Percentiles rank a stretch among this genome's conserved stretches.
Evolutionary conservation across 2,797 vertebrate genomes (phyloP).

Genomic region (Notoglanidium macrostoma): DNA sequence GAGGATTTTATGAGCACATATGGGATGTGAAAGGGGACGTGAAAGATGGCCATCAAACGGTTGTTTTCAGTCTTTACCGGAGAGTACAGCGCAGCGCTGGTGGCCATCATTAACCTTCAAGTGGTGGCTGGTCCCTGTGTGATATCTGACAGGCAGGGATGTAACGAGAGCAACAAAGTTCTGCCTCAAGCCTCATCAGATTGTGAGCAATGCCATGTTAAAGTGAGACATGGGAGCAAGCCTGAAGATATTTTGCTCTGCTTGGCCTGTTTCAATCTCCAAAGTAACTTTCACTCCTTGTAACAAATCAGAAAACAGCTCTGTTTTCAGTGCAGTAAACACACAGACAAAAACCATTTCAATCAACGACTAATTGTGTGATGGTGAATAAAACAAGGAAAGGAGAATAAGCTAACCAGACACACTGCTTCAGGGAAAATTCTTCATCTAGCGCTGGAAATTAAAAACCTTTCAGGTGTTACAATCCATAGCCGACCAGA

Average conservation of each 20-base stretch:
- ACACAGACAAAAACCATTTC: background rate
- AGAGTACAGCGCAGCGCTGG: slow-evolving; percentile 35
- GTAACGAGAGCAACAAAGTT: slow-evolving; percentile 8
- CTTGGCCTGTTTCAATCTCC: background rate
- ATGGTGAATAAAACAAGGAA: slow-evolving; percentile 20
- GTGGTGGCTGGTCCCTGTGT: background rate
- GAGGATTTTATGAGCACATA: slow-evolving; percentile 31
- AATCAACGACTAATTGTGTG: slow-evolving; percentile 2
- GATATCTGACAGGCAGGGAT: slow-evolving; percentile 4
- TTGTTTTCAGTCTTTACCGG: slow-evolving; percentile 46
- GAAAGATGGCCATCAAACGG: slow-evolving; percentile 1
- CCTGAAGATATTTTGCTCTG: background rate
- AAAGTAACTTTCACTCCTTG: background rate
- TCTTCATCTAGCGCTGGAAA: slow-evolving; percentile 41
- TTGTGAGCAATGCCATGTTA: background rate
- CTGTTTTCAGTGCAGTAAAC: slow-evolving; percentile 10
- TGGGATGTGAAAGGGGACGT: background rate
- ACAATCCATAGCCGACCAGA: slow-evolving; percentile 12
- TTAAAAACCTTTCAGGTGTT: slow-evolving; percentile 46
- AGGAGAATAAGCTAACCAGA: background rate
- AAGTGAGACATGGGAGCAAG: background rate
- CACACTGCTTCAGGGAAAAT: slow-evolving; percentile 22
- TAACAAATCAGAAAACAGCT: slow-evolving; percentile 6
- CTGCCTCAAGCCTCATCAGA: background rate
- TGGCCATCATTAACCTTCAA: slow-evolving; percentile 57